Percentiles rank a stretch among this genome's conserved stretches.
Conservation (phyloP, 2,888 invertebrate genomes). For the Leptothorax acervorum region DNA sequence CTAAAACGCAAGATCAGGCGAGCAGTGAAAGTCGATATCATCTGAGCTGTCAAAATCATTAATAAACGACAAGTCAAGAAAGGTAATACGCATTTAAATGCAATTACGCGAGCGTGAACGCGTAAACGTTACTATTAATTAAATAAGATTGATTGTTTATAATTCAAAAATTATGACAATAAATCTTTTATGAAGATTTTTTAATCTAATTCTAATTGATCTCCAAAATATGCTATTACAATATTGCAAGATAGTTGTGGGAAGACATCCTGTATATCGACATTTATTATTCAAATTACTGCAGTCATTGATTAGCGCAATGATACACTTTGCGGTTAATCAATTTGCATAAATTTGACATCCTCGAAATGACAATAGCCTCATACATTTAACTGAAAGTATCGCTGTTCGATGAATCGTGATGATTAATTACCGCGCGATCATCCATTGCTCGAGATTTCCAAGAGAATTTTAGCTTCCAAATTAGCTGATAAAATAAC, state of each 20-base stretch:
- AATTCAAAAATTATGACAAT: not conserved
- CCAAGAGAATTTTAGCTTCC: conserved; percentile 21
- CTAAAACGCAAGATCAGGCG: not conserved
- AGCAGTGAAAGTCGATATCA: not conserved
- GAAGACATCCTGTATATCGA: not conserved
- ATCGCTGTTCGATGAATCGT: conserved; percentile 27
- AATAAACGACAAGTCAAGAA: not conserved
- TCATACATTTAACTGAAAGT: conserved; percentile 39
- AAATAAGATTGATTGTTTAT: not conserved
- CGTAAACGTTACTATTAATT: not conserved
- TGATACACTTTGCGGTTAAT: conserved; percentile 31
- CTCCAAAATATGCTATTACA: not conserved
- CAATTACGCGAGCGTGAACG: not conserved
- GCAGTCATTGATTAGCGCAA: conserved; percentile 3
- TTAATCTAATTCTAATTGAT: not conserved
- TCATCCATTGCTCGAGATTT: conserved; percentile 31
- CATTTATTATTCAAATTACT: not conserved
- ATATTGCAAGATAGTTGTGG: not conserved
- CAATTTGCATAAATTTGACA: conserved; percentile 41
- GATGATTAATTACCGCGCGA: conserved; percentile 43
- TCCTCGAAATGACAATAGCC: conserved; percentile 18
- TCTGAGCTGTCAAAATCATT: not conserved
- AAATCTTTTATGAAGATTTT: not conserved
- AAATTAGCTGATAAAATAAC: conserved; percentile 52
- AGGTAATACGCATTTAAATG: not conserved